These are phyloP conservation scores for Trissolcus basalis DNA, from an alignment of 1,140 invertebrate genomes.

Conservation along the genomic window DNA sequence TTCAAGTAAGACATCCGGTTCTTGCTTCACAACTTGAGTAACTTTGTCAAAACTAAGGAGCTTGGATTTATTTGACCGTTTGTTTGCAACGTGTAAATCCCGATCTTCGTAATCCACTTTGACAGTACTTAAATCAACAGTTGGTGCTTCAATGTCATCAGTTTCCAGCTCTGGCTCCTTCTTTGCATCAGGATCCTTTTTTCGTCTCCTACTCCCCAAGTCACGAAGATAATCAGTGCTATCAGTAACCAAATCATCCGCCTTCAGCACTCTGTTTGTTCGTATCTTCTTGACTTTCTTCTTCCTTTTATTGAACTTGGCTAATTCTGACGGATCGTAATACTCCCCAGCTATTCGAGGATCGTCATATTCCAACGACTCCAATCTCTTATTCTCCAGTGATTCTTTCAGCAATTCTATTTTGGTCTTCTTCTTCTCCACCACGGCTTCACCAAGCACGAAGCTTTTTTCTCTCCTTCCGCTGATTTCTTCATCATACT, in stretches of 20 bases:
- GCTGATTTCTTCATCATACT: slow-evolving; percentile 98
- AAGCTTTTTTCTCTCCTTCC: slow-evolving; percentile 88
- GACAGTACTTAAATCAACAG: slow-evolving; percentile 78
- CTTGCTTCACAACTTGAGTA: slow-evolving; percentile 70
- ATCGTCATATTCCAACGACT: slow-evolving; percentile 82
- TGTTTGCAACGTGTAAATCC: slow-evolving; percentile 84
- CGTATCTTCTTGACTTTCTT: slow-evolving; percentile 83
- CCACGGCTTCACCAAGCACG: slow-evolving; percentile 81
- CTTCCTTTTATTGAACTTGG: slow-evolving; percentile 95
- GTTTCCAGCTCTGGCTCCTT: slow-evolving; percentile 71
- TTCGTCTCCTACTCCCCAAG: slow-evolving; percentile 76
- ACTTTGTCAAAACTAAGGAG: slow-evolving; percentile 71
- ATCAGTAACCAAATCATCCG: slow-evolving; percentile 77
- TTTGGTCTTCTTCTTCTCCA: slow-evolving; percentile 73
- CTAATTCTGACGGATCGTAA: slow-evolving; percentile 88
- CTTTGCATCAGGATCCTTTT: slow-evolving; percentile 66
- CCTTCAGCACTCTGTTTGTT: slow-evolving; percentile 76
- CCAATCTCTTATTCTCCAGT: slow-evolving; percentile 84
- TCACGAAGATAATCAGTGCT: slow-evolving; percentile 75
- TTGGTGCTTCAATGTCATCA: slow-evolving; percentile 77
- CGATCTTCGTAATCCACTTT: slow-evolving; percentile 86
- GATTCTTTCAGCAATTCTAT: slow-evolving; percentile 77
- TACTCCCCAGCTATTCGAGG: slow-evolving; percentile 91
- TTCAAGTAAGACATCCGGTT: slow-evolving; percentile 66
- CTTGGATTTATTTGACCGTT: slow-evolving; percentile 80